Evolutionary conservation across 2,113 vertebrate species (phyloP).

Genomic region (Oreochromis niloticus): DNA sequence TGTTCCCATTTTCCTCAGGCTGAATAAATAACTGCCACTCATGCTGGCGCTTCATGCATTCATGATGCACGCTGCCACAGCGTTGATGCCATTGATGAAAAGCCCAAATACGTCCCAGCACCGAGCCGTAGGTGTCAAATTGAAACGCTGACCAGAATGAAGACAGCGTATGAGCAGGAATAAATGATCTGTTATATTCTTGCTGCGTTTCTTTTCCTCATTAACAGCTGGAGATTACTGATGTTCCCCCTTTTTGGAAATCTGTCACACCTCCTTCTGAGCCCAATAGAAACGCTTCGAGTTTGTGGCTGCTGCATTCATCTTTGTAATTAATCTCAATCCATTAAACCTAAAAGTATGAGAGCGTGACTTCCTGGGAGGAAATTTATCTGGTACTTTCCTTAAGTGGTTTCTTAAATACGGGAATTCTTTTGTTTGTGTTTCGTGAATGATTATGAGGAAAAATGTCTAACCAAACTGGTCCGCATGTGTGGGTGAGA

Average conservation of each 20-base stretch:
- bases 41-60: not conserved
- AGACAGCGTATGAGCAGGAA: not conserved
- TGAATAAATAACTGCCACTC: not conserved
- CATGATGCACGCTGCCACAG: not conserved
- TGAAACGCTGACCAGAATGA: not conserved
- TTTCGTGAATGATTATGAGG: not conserved
- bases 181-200: not conserved
- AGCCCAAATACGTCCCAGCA: not conserved
- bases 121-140: not conserved
- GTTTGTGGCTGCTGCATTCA: not conserved
- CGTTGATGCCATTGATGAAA: not conserved
- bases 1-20: not conserved
- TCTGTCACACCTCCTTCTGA: not conserved
- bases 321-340: not conserved
- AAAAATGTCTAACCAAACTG: not conserved
- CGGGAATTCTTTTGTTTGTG: not conserved
- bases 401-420: not conserved
- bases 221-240: constrained; percentile 22
- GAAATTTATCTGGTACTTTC: not conserved
- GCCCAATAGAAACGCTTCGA: not conserved
- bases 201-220: not conserved
- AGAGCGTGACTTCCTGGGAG: not conserved
- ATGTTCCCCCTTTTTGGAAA: not conserved
- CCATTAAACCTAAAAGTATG: not conserved
- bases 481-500: not conserved